Evolutionary conservation across 2,888 invertebrate genomes (phyloP), one percentile per base, ranked within the genome.

Genomic region (Shargacucullia verbasci): DNA sequence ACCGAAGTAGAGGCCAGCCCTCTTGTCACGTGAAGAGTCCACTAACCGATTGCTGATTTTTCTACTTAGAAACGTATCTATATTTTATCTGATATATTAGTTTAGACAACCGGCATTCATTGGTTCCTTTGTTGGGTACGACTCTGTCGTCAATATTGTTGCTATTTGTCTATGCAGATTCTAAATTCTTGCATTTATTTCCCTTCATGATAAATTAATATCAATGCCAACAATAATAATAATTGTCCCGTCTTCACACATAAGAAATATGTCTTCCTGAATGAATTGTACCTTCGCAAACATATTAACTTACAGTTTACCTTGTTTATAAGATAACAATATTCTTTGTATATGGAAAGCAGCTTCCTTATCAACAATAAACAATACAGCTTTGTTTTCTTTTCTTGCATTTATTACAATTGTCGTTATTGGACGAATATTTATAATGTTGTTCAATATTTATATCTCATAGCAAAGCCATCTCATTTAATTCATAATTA

Each of bases 271-370:
- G 43, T 67, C 67, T 58, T 62, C 43, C 49, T 58, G 62, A 57
- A 50, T 44, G 49, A 49, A 52, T 35, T 54, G 48, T 58, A 50
- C 67, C 58, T 67, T 62, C 35, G 33, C 34, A 58, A 58, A 67
- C 53, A 58, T 62, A 67, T 67, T 44, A 58, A 62, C 53, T 67
- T 62, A 53, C 52, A 38, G 33, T 50, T 62, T 50, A 54, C 67
- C 67, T 67, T 67, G 53, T 47, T 58, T 15, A 8, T 34, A 15
- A 58, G 67, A 62, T 62, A 67, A 67, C 39, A 49, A 67, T 60
- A 49, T 58, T 62, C 39, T 53, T 62, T 54, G 33, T 53, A 62
- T 46, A 29, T 46, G 46, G 46, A 44, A 37, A 58, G 15, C 25
- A 11, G 58, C 58, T 67, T 67, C 62, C 53, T 58, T 53, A 35